Base-by-base conservation (phyloP, 2,113 vertebrate genomes). In the Bucco capensis region DNA sequence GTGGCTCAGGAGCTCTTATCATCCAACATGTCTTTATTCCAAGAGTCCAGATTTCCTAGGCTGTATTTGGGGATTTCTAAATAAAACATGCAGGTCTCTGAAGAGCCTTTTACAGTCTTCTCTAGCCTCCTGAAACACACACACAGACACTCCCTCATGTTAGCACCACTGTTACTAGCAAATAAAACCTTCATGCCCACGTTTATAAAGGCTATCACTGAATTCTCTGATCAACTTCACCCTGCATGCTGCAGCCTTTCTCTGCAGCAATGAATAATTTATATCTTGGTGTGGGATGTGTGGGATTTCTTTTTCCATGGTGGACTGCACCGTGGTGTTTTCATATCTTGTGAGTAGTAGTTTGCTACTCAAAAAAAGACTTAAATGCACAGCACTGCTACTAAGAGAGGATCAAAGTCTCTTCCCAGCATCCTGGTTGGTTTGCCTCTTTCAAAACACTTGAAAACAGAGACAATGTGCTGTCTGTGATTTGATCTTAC, bases 341-440 rank as follows among this genome's bases (percentile, higher is more conserved):
- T 96, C 88, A 92, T 94, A 96, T 88, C 50, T 76, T 90, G 30
- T 44, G 85, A 95, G 84, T 83, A 95, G 84, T 83, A 78, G 61
- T 88, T 95, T 90, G 62, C 72, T 54, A 86, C 78, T 95, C 57
- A 75, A 72, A 86, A 89, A 82, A 93, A 80, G 46, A 78, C 86
- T 94, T 89, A 79, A 96, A 96, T 93, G 90, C 83, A 58, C 16
- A 83, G 77, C 49, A 47, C 31, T 47, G 35, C 81, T 93, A 94
- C 89, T 96, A 96, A 95, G 91, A 89, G 75, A 90, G 81, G 91
- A 93, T 96, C 94, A 95, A 92, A 89, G 93, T 87, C 81, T 96
- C 96, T 94, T 86, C 94, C 57, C 72, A 47, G 80, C 83, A 92
- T 86, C 87, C 90, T 93, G 70, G 71, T 51, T 89, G 78, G 57